These are phyloP conservation scores for Tricholauxania praeusta DNA, from an alignment of 2,888 invertebrate species.

Conservation along the genomic window DNA sequence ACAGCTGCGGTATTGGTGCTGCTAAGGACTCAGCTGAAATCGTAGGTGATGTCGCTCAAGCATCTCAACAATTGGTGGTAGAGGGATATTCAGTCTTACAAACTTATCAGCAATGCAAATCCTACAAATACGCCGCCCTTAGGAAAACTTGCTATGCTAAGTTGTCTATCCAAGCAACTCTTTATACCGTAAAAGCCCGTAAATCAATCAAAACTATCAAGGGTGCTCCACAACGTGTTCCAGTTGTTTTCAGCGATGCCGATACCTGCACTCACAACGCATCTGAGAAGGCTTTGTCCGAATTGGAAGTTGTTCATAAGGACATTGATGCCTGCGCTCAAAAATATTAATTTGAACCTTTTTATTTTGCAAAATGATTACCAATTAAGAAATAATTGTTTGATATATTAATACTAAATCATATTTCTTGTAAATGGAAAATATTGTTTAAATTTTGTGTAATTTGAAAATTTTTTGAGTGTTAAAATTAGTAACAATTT, in stretches of 20 bases:
- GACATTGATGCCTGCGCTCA: slow-evolving; percentile 50
- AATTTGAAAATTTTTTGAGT: too few relatives aligned
- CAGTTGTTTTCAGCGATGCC: slow-evolving; percentile 52
- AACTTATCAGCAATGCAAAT: slow-evolving; percentile 52
- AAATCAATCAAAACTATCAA: slow-evolving; percentile 54
- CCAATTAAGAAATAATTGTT: too few relatives aligned
- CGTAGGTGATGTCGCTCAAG: slow-evolving; percentile 52
- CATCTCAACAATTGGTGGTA: slow-evolving; percentile 55
- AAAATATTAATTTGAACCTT: background rate
- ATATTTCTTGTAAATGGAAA: too few relatives aligned
- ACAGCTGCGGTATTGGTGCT: slow-evolving; percentile 51
- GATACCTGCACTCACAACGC: slow-evolving; percentile 54
- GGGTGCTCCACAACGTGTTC: slow-evolving; percentile 53
- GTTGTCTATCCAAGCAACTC: slow-evolving; percentile 48
- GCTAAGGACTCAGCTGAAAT: slow-evolving; percentile 55
- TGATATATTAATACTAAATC: too few relatives aligned
- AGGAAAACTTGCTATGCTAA: slow-evolving; percentile 50
- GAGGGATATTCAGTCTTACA: slow-evolving; percentile 50
- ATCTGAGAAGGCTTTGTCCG: slow-evolving; percentile 50
- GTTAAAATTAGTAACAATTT: too few relatives aligned
- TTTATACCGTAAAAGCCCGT: slow-evolving; percentile 46
- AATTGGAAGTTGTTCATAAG: slow-evolving; percentile 47
- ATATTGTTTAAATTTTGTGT: too few relatives aligned
- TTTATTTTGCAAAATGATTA: too few relatives aligned
- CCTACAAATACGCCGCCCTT: slow-evolving; percentile 46